Conservation (phyloP, 2,797 vertebrate species). For the Pachyuromys duprasi region DNA sequence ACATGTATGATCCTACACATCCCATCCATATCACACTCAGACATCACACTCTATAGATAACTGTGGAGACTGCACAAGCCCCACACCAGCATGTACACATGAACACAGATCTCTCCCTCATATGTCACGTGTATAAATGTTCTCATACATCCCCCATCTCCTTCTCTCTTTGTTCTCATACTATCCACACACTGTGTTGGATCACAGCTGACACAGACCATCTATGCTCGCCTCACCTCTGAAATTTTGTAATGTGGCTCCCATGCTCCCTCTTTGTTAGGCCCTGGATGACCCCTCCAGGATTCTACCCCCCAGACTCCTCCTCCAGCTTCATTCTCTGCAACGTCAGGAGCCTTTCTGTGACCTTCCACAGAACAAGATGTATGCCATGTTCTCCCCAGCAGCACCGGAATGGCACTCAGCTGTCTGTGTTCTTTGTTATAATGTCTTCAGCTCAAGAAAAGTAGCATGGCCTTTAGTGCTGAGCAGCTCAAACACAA, state of each 20-base stretch:
- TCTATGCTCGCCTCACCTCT: background rate
- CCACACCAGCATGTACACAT: background rate
- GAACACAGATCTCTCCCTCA: background rate
- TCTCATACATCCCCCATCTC: background rate
- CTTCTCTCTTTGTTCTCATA: background rate
- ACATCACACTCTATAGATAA: background rate
- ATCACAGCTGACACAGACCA: background rate
- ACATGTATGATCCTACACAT: too few species aligned
- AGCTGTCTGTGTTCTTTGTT: background rate
- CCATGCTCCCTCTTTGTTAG: background rate
- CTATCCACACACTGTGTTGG: accelerated
- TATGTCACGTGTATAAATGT: too few species aligned
- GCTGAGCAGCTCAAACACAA: background rate
- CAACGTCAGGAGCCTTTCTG: background rate
- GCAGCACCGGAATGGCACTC: background rate
- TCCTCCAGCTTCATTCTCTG: background rate
- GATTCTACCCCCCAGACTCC: background rate
- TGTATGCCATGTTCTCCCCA: background rate
- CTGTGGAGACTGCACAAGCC: background rate
- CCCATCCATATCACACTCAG: background rate
- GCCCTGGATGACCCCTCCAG: background rate
- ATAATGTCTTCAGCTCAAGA: background rate
- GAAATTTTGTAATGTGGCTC: background rate
- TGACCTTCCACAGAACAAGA: background rate
- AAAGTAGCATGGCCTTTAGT: background rate